A percentile compares a stretch with the other conserved stretches of the same genome.
phyloP scores from a whole-genome alignment of 1,140 invertebrate genomes.

The Lordiphosa clarofinis region DNA sequence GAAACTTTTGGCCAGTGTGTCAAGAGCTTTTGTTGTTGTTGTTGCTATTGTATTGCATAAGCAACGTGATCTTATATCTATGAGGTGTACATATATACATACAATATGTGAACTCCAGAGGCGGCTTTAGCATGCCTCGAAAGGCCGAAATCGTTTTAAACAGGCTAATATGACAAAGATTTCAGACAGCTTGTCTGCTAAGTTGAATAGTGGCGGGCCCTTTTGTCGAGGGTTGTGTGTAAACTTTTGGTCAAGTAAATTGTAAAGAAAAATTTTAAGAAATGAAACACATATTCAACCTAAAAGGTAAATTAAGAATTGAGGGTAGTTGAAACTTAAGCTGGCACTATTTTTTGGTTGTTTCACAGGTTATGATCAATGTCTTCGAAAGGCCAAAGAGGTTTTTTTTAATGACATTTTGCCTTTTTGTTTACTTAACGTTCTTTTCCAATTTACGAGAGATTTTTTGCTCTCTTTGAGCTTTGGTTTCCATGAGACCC shows the following conservation, averaged over 20 bases:
- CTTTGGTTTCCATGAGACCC: too few relatives aligned
- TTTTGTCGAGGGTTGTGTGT: constrained; percentile 2
- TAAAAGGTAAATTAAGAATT: too few relatives aligned
- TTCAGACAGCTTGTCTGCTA: constrained; percentile 47
- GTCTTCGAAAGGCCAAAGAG: too few relatives aligned
- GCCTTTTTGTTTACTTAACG: too few relatives aligned
- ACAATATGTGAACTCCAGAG: constrained; percentile 38
- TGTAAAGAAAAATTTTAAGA: too few relatives aligned
- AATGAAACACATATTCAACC: too few relatives aligned
- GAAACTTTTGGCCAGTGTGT: constrained; percentile 62
- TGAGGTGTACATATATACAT: constrained; percentile 1
- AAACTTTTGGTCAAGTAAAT: neutral
- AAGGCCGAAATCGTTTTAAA: constrained; percentile 27
- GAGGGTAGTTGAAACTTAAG: too few relatives aligned
- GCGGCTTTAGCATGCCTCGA: constrained; percentile 32
- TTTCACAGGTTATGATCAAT: too few relatives aligned
- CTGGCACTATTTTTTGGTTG: too few relatives aligned
- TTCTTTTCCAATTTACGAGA: too few relatives aligned
- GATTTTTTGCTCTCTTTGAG: too few relatives aligned
- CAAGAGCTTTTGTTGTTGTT: constrained; percentile 54
- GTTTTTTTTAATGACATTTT: too few relatives aligned
- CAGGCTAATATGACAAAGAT: constrained; percentile 57
- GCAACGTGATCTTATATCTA: constrained; percentile 47
- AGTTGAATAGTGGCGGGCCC: constrained; percentile 32
- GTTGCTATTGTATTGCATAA: constrained; percentile 53